These are phyloP conservation scores for Clarias laeviceps DNA, from an alignment of 2,797 vertebrate species.

Conservation along the genomic window DNA sequence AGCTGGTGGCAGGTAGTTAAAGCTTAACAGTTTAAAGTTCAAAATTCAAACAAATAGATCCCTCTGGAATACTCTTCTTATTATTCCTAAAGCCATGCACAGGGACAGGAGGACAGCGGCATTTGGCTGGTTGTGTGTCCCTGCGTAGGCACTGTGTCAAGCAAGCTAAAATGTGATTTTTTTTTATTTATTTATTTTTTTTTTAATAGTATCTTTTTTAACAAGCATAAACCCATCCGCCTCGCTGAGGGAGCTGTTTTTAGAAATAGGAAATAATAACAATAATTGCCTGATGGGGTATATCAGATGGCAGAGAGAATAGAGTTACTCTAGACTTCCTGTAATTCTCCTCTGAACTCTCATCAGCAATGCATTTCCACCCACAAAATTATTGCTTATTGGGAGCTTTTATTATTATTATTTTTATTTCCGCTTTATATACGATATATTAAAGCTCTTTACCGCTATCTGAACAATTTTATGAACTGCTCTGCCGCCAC, in stretches of 20 bases:
- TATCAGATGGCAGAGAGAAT: neutral
- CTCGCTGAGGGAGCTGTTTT: neutral
- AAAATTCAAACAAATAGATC: neutral
- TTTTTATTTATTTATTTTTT: too few relatives aligned
- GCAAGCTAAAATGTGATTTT: neutral
- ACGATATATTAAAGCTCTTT: neutral
- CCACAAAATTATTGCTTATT: too few relatives aligned
- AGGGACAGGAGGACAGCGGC: neutral
- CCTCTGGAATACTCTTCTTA: too few relatives aligned
- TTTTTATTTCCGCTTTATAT: neutral
- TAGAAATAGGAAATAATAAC: neutral
- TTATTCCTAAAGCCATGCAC: neutral
- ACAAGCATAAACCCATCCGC: neutral
- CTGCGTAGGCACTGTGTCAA: neutral
- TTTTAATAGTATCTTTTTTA: neutral
- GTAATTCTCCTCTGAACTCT: neutral
- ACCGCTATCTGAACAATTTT: neutral
- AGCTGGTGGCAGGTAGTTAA: neutral
- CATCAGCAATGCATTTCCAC: neutral
- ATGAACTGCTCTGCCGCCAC: neutral
- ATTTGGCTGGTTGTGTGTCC: neutral
- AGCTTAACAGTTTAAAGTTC: neutral
- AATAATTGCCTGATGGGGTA: neutral
- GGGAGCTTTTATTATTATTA: too few relatives aligned
- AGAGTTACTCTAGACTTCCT: neutral